Evolutionary conservation across 2,113 vertebrate genomes (phyloP), one percentile per base, ranked within the genome.

Genomic region (Burhinus bistriatus): DNA sequence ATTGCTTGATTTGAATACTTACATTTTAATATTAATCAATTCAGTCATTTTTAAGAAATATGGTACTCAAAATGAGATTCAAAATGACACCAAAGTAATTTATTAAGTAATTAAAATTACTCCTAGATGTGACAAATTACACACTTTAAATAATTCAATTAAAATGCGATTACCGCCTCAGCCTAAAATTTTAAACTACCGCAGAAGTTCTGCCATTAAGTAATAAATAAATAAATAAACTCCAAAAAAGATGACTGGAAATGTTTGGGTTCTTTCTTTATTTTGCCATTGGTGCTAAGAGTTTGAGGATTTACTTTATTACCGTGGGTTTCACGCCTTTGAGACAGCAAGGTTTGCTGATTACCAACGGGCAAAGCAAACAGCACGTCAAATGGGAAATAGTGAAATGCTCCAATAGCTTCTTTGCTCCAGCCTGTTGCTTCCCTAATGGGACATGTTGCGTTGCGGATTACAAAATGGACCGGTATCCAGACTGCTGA

Each of bases 131-230:
- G 83, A 94, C 64, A 96, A 97, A 95, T 95, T 78, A 23, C 34
- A 87, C n/a, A 83, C 78, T 91, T 96, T 77, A 94, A 91, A 87
- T 95, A 90, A 96, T 95, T 96, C 34, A 92, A 96, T 97, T 96
- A 94, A 92, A 91, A 83, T 78, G 11, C 68, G 55, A 92, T 95
- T 96, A 81, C 45, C 45, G 66, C n/a, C 29, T 87, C 38, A 70
- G 58, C 34, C 42, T 81, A 95, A 90, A 90, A 78, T 69, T 57
- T 88, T 75, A 49, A 77, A 85, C n/a, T 83, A 52, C 21, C 6
- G 2, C 30, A 71, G 26, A 80, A 19, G 49, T 9, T 78, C 44
- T 87, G 22, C 12, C 11, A 7, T 30, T 51, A 65, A 70, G 12
- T 66, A 71, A 42, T 59, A 87, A 84, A 66, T 40, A 49, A 42